Conservation (phyloP, 2,888 invertebrate species). For the Lycophotia porphyrea region DNA sequence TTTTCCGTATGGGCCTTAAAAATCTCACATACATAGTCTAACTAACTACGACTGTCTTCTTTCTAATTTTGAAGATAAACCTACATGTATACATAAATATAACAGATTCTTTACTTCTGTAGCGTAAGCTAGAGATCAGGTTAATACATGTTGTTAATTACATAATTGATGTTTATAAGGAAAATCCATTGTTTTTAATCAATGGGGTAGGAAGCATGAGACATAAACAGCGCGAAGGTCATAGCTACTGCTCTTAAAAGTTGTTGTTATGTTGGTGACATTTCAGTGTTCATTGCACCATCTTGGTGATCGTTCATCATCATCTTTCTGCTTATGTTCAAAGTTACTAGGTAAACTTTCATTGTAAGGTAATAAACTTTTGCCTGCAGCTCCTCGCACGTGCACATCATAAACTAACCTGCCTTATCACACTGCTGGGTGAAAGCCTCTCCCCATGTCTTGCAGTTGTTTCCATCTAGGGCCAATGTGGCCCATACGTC, state of each 20-base stretch:
- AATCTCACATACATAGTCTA: background rate
- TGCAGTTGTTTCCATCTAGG: no score
- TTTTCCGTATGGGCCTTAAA: background rate
- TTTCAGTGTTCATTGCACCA: conserved; percentile 1
- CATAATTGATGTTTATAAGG: conserved; percentile 50
- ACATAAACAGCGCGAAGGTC: conserved; percentile 44
- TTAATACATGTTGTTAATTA: conserved; percentile 32
- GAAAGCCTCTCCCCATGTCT: no score
- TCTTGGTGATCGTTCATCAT: background rate
- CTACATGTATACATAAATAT: background rate
- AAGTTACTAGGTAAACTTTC: background rate
- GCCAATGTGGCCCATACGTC: no score
- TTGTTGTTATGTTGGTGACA: background rate
- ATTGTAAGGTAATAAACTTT: background rate
- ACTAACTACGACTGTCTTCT: background rate
- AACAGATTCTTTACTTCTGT: no score
- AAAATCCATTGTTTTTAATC: conserved; percentile 57
- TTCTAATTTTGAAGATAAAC: background rate
- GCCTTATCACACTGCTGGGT: no score
- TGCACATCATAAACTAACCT: background rate
- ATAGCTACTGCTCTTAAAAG: conserved; percentile 3
- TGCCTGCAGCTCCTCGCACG: background rate
- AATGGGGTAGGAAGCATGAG: conserved; percentile 47
- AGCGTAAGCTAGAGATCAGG: background rate
- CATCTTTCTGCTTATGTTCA: background rate